Percentiles rank a stretch among this genome's conserved stretches.
These are phyloP conservation scores for Drosophila prostipennis DNA, from an alignment of 2,888 invertebrate species.

Conservation along the genomic window DNA sequence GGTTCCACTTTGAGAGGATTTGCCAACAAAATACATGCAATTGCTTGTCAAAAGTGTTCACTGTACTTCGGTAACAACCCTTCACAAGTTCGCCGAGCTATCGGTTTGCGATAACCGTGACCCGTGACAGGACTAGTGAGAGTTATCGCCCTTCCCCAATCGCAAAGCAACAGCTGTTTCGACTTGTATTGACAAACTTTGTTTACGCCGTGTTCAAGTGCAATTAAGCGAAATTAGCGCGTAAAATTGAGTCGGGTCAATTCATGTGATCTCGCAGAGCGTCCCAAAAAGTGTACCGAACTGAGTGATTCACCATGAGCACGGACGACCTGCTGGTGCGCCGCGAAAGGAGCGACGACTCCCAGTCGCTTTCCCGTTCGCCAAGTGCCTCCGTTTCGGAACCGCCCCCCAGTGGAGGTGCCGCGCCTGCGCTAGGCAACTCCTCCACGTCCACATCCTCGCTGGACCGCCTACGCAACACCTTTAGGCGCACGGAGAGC, in stretches of 20 bases:
- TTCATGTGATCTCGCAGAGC: slow-evolving; percentile 17
- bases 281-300: slow-evolving; percentile 14
- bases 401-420: slow-evolving; percentile 32
- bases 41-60: neutral
- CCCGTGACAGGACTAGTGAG: neutral
- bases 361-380: slow-evolving; percentile 51
- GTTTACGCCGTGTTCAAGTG: slow-evolving; percentile 48
- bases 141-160: slow-evolving; percentile 7
- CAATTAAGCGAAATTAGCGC: slow-evolving; percentile 1
- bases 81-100: neutral
- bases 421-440: slow-evolving; percentile 38
- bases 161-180: slow-evolving; percentile 43
- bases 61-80: neutral
- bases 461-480: slow-evolving; percentile 82
- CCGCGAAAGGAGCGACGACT: slow-evolving; percentile 82
- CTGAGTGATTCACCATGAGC: slow-evolving; percentile 70
- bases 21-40: too few relatives aligned
- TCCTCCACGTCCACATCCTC: slow-evolving; percentile 66
- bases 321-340: slow-evolving; percentile 80
- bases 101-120: slow-evolving; percentile 1
- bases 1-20: too few relatives aligned
- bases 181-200: slow-evolving; percentile 32
- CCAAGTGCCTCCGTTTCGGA: slow-evolving; percentile 15
- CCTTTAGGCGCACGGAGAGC: slow-evolving; percentile 82
- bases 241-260: neutral